Percentiles rank a stretch among this genome's conserved stretches.
Evolutionary conservation across 64 coral and sea anemone genomes (phyloP).

Genomic region (Astreopora myriophthalma): DNA sequence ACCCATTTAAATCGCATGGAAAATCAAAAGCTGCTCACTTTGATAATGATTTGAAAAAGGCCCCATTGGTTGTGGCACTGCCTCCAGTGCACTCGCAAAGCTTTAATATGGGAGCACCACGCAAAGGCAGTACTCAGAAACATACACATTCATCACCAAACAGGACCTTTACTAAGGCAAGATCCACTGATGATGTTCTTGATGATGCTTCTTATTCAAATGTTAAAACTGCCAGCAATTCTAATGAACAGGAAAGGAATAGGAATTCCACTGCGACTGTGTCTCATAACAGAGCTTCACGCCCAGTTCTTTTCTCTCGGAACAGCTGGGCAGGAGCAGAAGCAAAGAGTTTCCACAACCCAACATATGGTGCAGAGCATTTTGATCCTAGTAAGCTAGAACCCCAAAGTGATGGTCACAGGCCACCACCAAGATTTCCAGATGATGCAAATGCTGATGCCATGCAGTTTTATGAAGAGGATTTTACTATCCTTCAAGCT

Average conservation of each 20-base stretch:
- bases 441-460: slow-evolving; percentile 25
- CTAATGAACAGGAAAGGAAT: slow-evolving; percentile 51
- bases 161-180: slow-evolving; percentile 60
- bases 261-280: slow-evolving; percentile 29
- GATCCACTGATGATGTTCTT: slow-evolving; percentile 78
- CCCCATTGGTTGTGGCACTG: slow-evolving; percentile 11
- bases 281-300: slow-evolving; percentile 12
- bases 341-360: slow-evolving; percentile 83
- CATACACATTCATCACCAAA: neutral
- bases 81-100: slow-evolving; percentile 6
- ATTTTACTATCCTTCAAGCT: slow-evolving; percentile 97
- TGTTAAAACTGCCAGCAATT: neutral
- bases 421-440: neutral
- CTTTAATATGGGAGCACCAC: neutral
- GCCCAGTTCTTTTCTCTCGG: slow-evolving; percentile 2
- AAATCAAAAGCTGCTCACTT: slow-evolving; percentile 2
- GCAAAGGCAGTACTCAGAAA: neutral
- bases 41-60: slow-evolving; percentile 7
- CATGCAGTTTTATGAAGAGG: slow-evolving; percentile 98
- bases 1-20: slow-evolving; percentile 54
- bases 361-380: slow-evolving; percentile 66
- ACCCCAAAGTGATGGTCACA: neutral
- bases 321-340: slow-evolving; percentile 80
- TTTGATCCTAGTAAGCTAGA: slow-evolving; percentile 81
- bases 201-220: slow-evolving; percentile 41